Evolutionary conservation across 35 echinoderm and acorn worm genomes (phyloP).

Genomic region (Diadema setosum): DNA sequence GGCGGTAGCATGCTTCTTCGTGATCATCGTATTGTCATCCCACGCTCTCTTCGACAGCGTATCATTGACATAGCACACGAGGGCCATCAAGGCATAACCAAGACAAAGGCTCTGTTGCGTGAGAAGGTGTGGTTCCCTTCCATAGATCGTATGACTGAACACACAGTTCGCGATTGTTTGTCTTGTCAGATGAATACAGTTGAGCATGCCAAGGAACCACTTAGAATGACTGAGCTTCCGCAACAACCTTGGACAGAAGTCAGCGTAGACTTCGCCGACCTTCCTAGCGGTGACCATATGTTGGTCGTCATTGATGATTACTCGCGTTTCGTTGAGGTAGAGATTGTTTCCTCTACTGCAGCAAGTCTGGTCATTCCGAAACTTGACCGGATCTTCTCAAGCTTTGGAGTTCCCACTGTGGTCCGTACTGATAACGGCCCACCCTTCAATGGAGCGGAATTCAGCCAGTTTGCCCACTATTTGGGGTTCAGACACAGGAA

Average conservation of each 20-base stretch:
- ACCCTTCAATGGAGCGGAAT: slow-evolving; percentile 65
- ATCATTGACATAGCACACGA: slow-evolving; percentile 60
- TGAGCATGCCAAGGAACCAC: background rate
- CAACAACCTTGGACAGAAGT: slow-evolving; percentile 48
- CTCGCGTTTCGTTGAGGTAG: slow-evolving; percentile 47
- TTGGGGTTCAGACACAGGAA: slow-evolving; percentile 67
- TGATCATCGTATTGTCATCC: slow-evolving; percentile 71
- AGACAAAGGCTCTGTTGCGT: slow-evolving; percentile 59
- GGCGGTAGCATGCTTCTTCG: slow-evolving; percentile 13
- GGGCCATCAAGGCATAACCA: slow-evolving; percentile 69
- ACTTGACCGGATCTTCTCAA: slow-evolving; percentile 64
- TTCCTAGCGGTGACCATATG: slow-evolving; percentile 30
- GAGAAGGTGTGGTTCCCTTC: slow-evolving; percentile 83
- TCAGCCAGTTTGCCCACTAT: slow-evolving; percentile 51
- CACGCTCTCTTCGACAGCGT: slow-evolving; percentile 1
- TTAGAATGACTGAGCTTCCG: slow-evolving; percentile 38
- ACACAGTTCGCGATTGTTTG: slow-evolving; percentile 25
- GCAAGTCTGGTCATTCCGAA: slow-evolving; percentile 50
- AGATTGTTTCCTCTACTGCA: slow-evolving; percentile 62
- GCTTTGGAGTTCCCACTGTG: slow-evolving; percentile 30
- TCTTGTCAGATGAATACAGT: slow-evolving; percentile 53
- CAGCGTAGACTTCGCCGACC: slow-evolving; percentile 58
- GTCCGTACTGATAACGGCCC: slow-evolving; percentile 65
- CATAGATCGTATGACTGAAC: slow-evolving; percentile 43
- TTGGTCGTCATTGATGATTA: slow-evolving; percentile 26